Evolutionary conservation across 1,140 invertebrate genomes (phyloP).

Genomic region (Euglossa dilemma): DNA sequence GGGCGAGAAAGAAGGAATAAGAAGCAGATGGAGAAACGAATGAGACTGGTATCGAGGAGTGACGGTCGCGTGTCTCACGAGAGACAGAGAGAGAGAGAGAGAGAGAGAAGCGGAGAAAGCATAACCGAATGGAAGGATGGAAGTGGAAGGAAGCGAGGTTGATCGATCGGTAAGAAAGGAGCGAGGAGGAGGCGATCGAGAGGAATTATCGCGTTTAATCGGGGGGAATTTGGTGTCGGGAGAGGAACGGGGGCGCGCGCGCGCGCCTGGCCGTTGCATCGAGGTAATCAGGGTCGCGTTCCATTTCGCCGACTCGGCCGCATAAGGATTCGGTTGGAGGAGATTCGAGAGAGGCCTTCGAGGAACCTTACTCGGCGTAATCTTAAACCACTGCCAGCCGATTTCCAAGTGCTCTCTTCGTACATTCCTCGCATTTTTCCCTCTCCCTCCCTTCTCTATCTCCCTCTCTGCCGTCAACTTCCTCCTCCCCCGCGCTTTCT

Average conservation of each 20-base stretch:
- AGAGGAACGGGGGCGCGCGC: not conserved
- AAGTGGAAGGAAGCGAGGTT: not conserved
- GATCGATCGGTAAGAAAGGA: not conserved
- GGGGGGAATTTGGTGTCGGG: slow-evolving; percentile 17
- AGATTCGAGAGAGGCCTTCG: slow-evolving; percentile 41
- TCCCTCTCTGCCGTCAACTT: not conserved
- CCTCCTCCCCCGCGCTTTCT: not conserved
- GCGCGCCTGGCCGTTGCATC: not conserved
- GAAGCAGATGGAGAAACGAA: too few relatives aligned
- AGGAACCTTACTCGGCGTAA: slow-evolving; percentile 48
- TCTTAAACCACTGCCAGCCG: slow-evolving; percentile 48
- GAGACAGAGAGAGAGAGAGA: too few relatives aligned
- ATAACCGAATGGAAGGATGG: not conserved
- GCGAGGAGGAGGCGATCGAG: not conserved
- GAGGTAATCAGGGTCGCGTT: slow-evolving; percentile 31
- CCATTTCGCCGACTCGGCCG: slow-evolving; percentile 21
- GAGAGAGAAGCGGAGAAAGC: not conserved
- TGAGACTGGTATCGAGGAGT: not conserved
- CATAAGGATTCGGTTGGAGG: slow-evolving; percentile 28
- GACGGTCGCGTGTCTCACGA: not conserved
- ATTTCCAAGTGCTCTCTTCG: slow-evolving; percentile 49
- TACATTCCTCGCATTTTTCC: slow-evolving; percentile 48
- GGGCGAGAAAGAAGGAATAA: too few relatives aligned
- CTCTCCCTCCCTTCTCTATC: not conserved
- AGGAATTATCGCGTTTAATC: slow-evolving; percentile 23